A percentile compares a stretch with the other conserved stretches of the same genome.
Evolutionary conservation across 2,113 vertebrate species (phyloP).

Genomic region (Syrmaticus mikado): DNA sequence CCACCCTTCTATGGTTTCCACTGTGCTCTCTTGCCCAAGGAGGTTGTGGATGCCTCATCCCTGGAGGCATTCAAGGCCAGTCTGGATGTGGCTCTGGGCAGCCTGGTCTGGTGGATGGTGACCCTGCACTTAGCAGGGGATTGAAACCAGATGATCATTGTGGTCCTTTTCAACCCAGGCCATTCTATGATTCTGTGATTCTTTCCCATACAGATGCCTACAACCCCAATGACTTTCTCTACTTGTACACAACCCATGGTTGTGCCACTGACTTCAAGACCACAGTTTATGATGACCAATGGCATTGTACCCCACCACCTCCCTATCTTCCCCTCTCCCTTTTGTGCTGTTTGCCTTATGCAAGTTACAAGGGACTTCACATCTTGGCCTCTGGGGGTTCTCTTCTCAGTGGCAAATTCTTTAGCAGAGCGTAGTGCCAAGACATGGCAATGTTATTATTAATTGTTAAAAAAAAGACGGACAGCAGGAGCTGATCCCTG

Average conservation of each 20-base stretch:
- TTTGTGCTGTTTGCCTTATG: neutral
- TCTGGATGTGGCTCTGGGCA: no score
- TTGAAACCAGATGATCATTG: no score
- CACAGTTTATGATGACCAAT: neutral
- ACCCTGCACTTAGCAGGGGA: no score
- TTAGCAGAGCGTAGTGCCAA: neutral
- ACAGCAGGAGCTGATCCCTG: neutral
- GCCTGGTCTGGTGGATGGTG: no score
- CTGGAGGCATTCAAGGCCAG: no score
- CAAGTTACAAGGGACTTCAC: fast-evolving
- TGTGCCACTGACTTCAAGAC: neutral
- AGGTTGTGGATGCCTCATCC: no score
- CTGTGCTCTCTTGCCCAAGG: no score
- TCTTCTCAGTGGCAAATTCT: neutral
- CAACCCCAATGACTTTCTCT: neutral
- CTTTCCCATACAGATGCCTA: neutral
- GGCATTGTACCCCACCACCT: neutral
- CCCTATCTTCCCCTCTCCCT: neutral
- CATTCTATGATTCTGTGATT: no score
- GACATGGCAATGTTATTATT: neutral
- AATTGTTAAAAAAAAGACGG: neutral
- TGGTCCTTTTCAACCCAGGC: no score
- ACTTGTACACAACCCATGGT: fast-evolving
- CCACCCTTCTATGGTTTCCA: neutral
- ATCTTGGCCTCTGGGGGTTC: neutral